phyloP scores from a whole-genome alignment of 2,113 vertebrate species.

The Andinoacara biseriatus region DNA sequence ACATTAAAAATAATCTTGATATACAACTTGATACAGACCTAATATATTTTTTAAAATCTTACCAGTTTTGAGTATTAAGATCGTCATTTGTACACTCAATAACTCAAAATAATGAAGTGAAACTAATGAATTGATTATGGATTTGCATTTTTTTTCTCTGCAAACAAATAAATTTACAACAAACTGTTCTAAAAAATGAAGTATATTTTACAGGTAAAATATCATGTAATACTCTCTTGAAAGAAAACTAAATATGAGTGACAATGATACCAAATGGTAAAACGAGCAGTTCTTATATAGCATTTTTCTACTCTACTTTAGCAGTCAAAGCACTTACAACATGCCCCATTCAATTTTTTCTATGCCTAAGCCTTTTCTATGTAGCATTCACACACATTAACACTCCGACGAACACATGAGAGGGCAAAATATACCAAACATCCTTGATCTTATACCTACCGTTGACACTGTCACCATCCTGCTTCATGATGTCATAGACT shows the following conservation, averaged over 20 bases:
- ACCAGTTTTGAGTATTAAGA: background rate
- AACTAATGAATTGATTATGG: background rate
- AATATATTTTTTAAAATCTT: background rate
- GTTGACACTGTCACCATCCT: slow-evolving; percentile 49
- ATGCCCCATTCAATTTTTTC: no score
- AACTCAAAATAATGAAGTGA: background rate
- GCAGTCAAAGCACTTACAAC: no score
- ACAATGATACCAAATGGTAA: background rate
- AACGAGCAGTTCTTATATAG: no score
- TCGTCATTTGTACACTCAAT: background rate
- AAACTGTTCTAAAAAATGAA: background rate
- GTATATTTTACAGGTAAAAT: background rate
- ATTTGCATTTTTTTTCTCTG: background rate
- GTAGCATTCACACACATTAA: no score
- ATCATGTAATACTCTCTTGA: background rate
- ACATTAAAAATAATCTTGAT: background rate
- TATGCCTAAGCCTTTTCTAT: no score
- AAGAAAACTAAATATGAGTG: background rate
- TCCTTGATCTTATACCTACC: slow-evolving; percentile 28
- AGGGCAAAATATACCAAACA: background rate
- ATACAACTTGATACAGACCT: background rate
- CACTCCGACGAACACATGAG: no score
- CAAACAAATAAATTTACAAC: background rate
- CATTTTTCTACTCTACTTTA: no score
- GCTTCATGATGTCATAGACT: slow-evolving; percentile 70